Evolutionary conservation across 2,888 invertebrate species (phyloP).

Genomic region (Penaeus monodon): DNA sequence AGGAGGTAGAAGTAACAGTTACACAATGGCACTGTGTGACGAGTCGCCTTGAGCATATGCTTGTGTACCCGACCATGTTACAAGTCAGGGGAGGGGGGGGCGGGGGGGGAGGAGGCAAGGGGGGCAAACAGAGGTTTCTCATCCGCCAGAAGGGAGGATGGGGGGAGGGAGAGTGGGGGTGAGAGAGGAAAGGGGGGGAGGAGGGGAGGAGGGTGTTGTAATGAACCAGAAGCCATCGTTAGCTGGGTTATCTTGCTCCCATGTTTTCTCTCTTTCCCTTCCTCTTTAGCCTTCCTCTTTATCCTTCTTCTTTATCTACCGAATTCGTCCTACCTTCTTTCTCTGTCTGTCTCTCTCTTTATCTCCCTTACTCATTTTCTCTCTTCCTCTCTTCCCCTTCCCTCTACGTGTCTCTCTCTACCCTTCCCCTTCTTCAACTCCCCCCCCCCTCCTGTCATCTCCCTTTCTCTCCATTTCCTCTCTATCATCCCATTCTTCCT

Average conservation of each 20-base stretch:
- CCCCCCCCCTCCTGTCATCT: neutral
- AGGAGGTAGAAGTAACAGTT: too few species aligned
- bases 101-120: neutral
- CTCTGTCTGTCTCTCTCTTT: neutral
- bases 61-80: neutral
- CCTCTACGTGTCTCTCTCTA: neutral
- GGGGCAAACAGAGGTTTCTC: neutral
- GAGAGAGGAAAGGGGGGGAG: neutral
- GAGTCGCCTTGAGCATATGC: neutral
- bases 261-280: neutral
- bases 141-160: neutral
- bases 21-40: neutral
- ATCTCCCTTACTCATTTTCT: neutral
- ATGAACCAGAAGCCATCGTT: neutral
- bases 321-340: neutral
- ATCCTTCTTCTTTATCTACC: neutral
- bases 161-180: neutral
- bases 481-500: fast-evolving
- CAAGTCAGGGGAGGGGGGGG: neutral
- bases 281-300: neutral
- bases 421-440: too few species aligned
- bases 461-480: neutral
- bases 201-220: neutral
- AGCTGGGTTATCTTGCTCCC: neutral
- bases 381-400: neutral